Evolutionary conservation across 2,888 invertebrate genomes (phyloP).

Genomic region (Drosophila niveifrons): DNA sequence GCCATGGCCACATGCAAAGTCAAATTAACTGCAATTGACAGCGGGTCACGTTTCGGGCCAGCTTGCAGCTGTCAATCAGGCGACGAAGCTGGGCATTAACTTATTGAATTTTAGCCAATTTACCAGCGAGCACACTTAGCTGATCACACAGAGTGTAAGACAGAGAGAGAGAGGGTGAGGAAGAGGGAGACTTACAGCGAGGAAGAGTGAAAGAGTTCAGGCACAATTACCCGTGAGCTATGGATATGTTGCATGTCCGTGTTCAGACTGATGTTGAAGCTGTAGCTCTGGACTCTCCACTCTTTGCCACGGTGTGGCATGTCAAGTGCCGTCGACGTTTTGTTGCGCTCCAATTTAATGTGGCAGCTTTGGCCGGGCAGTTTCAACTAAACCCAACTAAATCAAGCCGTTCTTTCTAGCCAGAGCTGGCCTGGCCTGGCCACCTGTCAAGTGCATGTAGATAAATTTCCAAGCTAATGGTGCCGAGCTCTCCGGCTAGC

Average conservation of each 20-base stretch:
- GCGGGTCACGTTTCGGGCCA: slow-evolving; percentile 20
- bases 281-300: slow-evolving; percentile 14
- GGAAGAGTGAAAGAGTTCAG: slow-evolving; percentile 9
- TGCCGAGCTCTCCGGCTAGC: slow-evolving; percentile 59
- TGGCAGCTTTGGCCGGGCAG: slow-evolving; percentile 57
- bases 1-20: slow-evolving; percentile 58
- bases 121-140: slow-evolving; percentile 62
- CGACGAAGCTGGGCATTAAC: slow-evolving; percentile 68
- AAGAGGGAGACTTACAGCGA: no score
- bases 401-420: slow-evolving; percentile 52
- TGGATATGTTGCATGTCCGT: slow-evolving; percentile 27
- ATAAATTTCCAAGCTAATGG: slow-evolving; percentile 77
- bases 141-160: slow-evolving; percentile 34
- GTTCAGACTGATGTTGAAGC: slow-evolving; percentile 4
- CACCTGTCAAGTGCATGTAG: slow-evolving; percentile 81
- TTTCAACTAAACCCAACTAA: slow-evolving; percentile 52
- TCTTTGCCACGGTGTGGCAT: slow-evolving; percentile 34
- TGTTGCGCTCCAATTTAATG: slow-evolving; percentile 72
- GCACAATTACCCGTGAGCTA: slow-evolving; percentile 68
- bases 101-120: slow-evolving; percentile 81
- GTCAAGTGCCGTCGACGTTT: slow-evolving; percentile 64
- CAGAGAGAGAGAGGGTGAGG: neutral
- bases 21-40: slow-evolving; percentile 64
- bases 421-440: slow-evolving; percentile 33
- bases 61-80: slow-evolving; percentile 62